Percentiles rank a stretch among this genome's conserved stretches.
Evolutionary conservation across 2,113 vertebrate species (phyloP).

Genomic region (Girardinichthys multiradiatus): DNA sequence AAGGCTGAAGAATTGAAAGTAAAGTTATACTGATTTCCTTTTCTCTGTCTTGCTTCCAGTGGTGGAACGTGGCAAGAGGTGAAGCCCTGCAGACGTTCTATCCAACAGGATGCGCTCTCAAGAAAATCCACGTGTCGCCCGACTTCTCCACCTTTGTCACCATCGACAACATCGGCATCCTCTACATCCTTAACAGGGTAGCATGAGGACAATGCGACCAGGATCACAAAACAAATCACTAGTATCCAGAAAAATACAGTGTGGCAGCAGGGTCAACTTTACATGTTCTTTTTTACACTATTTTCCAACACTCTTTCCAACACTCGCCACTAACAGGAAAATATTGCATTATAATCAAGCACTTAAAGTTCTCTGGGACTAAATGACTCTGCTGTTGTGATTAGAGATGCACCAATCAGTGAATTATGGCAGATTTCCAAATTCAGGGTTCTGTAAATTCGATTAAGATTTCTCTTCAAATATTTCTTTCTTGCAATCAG

Average conservation of each 20-base stretch:
- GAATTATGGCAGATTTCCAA: not conserved
- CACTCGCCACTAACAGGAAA: not conserved
- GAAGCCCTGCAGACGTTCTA: constrained; percentile 93
- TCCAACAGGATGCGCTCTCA: constrained; percentile 89
- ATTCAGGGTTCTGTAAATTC: not conserved
- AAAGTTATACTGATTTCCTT: not conserved
- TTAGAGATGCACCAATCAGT: not conserved
- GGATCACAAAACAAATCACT: not conserved
- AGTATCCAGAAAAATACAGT: not conserved
- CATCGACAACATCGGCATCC: constrained; percentile 94
- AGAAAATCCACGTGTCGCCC: constrained; percentile 88
- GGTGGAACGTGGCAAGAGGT: constrained; percentile 92
- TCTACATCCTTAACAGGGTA: constrained; percentile 88
- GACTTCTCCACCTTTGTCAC: constrained; percentile 92
- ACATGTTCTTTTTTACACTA: not conserved
- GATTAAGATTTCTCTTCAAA: not conserved
- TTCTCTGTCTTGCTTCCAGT: constrained; percentile 76
- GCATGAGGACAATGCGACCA: not conserved
- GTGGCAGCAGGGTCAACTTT: too few species aligned
- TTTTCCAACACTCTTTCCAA: not conserved
- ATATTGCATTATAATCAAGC: not conserved
- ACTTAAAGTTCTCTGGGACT: not conserved
- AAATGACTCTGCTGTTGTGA: not conserved
- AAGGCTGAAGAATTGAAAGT: not conserved
- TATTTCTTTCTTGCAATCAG: not conserved